Conservation (phyloP, 2,797 vertebrate genomes). For the Salarias fasciatus region DNA sequence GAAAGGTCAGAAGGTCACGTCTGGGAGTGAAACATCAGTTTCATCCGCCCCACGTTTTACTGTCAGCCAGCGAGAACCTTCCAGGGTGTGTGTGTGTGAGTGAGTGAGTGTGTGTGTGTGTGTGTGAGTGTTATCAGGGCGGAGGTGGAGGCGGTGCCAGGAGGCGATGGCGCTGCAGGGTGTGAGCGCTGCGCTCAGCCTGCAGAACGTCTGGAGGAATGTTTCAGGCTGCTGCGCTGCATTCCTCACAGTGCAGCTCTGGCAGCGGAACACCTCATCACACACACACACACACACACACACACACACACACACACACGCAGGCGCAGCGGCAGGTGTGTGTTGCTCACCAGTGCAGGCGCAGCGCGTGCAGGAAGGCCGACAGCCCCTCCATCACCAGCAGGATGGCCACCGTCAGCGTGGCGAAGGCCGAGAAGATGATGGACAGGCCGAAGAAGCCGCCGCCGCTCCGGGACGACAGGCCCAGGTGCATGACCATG, state of each 20-base stretch:
- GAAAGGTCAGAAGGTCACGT: too few species aligned
- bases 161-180: conserved; percentile 52
- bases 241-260: background rate
- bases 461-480: conserved; percentile 85
- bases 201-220: conserved; percentile 34
- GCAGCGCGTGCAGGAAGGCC: conserved; percentile 93
- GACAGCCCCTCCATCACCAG: conserved; percentile 98
- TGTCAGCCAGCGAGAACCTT: too few species aligned
- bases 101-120: too few species aligned
- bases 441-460: conserved; percentile 90
- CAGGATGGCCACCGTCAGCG: conserved; percentile 92
- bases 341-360: conserved; percentile 92
- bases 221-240: conserved; percentile 33
- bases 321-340: too few species aligned
- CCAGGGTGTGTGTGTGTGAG: too few species aligned
- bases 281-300: too few species aligned
- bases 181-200: conserved; percentile 33
- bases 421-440: conserved; percentile 90
- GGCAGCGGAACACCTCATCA: too few species aligned
- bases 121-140: background rate
- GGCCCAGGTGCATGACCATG: conserved; percentile 95
- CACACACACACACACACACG: too few species aligned
- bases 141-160: conserved; percentile 47
- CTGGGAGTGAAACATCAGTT: too few species aligned
- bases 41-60: too few species aligned